Evolutionary conservation across 2,888 invertebrate species (phyloP).

Genomic region (Blastobasis adustella): DNA sequence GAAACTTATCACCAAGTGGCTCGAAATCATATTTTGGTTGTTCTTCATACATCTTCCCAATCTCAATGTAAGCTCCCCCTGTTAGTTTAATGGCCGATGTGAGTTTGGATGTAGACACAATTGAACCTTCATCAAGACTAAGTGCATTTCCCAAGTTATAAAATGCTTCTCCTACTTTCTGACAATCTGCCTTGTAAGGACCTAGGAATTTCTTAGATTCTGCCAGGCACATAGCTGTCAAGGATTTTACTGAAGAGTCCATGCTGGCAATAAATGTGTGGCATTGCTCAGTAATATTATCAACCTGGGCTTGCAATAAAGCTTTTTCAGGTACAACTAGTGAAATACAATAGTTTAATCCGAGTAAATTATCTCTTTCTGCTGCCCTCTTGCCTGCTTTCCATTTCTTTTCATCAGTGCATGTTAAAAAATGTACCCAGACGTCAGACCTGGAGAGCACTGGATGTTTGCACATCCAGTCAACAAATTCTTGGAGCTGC

Average conservation of each 20-base stretch:
- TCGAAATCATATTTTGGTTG: slow-evolving; percentile 94
- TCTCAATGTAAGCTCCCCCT: slow-evolving; percentile 91
- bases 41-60: slow-evolving; percentile 92
- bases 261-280: slow-evolving; percentile 87
- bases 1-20: slow-evolving; percentile 91
- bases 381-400: slow-evolving; percentile 96
- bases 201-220: slow-evolving; percentile 91
- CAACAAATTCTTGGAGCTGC: slow-evolving; percentile 96
- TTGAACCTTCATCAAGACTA: slow-evolving; percentile 82
- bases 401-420: slow-evolving; percentile 98
- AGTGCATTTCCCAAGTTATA: slow-evolving; percentile 89
- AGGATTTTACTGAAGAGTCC: slow-evolving; percentile 90
- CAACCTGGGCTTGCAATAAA: slow-evolving; percentile 82
- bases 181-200: slow-evolving; percentile 91
- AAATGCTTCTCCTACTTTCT: slow-evolving; percentile 92
- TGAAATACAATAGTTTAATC: slow-evolving; percentile 93
- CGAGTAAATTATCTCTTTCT: slow-evolving; percentile 93
- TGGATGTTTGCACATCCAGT: slow-evolving; percentile 97
- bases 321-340: slow-evolving; percentile 89
- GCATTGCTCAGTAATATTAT: slow-evolving; percentile 89
- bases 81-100: slow-evolving; percentile 89
- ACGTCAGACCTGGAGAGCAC: slow-evolving; percentile 93
- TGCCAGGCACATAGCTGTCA: slow-evolving; percentile 86
- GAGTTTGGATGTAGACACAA: slow-evolving; percentile 78
- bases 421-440: slow-evolving; percentile 97